A percentile compares a stretch with the other conserved stretches of the same genome.
phyloP scores from a whole-genome alignment of 35 echinoderm and acorn worm genomes.

The Lytechinus pictus region DNA sequence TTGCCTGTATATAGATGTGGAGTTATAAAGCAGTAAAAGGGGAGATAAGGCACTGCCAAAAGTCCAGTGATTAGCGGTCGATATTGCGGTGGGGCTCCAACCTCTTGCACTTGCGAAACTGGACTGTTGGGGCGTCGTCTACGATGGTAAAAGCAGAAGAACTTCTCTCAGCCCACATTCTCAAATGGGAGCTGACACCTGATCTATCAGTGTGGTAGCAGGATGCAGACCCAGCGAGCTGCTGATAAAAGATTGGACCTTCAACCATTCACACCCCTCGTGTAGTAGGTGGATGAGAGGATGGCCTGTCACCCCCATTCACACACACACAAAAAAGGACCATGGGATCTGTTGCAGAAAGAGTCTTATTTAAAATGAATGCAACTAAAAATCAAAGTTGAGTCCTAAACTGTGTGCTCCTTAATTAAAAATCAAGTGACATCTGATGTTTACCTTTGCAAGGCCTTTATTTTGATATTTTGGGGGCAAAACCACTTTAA shows the following conservation, averaged over 20 bases:
- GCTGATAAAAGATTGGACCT: constrained; percentile 27
- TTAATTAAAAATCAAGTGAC: no score
- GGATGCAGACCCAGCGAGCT: constrained; percentile 2
- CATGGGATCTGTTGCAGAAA: no score
- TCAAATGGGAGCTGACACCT: constrained; percentile 33
- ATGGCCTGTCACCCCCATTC: background rate
- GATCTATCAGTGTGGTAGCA: constrained; percentile 17
- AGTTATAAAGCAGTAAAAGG: background rate
- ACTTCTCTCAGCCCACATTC: background rate
- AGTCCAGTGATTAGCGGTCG: background rate
- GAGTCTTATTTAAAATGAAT: no score
- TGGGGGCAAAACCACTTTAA: no score
- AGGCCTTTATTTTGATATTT: no score
- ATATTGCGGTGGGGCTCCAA: background rate
- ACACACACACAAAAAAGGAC: background rate
- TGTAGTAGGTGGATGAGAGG: background rate
- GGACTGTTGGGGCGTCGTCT: background rate
- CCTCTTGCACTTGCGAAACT: background rate
- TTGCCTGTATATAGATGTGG: background rate
- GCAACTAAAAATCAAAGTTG: no score
- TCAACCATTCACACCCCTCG: background rate
- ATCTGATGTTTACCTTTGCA: no score
- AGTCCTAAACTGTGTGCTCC: no score
- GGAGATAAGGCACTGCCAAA: constrained; percentile 1
- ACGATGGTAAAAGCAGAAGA: background rate